Evolutionary conservation across 2,888 invertebrate species (phyloP).

Genomic region (Melanotus villosus): DNA sequence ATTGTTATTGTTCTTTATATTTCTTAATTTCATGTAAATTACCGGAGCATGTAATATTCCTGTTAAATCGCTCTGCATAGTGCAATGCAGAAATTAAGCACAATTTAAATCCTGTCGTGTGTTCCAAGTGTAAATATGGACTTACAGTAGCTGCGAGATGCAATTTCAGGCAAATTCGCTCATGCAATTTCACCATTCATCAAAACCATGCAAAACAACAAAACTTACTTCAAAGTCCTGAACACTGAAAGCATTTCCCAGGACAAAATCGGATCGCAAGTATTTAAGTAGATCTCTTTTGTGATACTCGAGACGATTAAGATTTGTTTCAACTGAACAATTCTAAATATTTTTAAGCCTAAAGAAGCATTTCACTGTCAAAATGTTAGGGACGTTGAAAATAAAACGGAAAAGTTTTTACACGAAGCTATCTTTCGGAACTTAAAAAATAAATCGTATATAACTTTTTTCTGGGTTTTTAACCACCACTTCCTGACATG

Average conservation of each 20-base stretch:
- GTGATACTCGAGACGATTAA: constrained; percentile 34
- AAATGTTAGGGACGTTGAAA: background rate
- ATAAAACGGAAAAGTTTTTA: background rate
- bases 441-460: too few relatives aligned
- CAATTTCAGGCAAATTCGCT: constrained; percentile 25
- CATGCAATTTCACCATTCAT: constrained; percentile 28
- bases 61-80: background rate
- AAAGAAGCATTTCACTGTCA: constrained; percentile 21
- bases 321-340: constrained; percentile 27
- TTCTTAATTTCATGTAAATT: background rate
- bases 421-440: too few relatives aligned
- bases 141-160: constrained; percentile 16
- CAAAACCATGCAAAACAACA: constrained; percentile 32
- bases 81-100: constrained; percentile 14
- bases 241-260: constrained; percentile 16
- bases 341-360: constrained; percentile 30
- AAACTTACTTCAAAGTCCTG: constrained; percentile 28
- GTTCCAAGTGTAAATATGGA: constrained; percentile 25
- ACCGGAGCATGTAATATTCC: background rate
- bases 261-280: constrained; percentile 36
- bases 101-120: constrained; percentile 24
- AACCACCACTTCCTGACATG: too few relatives aligned
- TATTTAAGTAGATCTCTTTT: constrained; percentile 40
- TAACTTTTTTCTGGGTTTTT: too few relatives aligned
- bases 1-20: too few relatives aligned